These are phyloP conservation scores for Thamnaconus septentrionalis DNA, from an alignment of 2,113 vertebrate species.

Conservation along the genomic window DNA sequence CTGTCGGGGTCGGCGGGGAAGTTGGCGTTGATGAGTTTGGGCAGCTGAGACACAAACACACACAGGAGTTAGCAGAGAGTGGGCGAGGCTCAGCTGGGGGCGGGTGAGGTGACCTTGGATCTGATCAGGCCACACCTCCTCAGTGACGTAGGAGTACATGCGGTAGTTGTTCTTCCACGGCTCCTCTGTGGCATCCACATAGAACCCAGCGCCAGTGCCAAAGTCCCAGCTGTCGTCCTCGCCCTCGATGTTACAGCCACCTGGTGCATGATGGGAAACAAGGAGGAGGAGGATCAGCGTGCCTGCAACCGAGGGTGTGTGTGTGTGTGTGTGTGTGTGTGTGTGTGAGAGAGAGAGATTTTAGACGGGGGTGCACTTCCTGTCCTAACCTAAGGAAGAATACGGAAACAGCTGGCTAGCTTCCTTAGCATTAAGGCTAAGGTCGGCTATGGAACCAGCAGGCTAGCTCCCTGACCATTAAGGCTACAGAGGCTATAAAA, in stretches of 20 bases:
- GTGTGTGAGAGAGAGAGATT: no score
- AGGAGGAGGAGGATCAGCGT: not conserved
- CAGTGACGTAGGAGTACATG: constrained; percentile 92
- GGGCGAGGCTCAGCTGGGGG: not conserved
- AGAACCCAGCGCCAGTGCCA: constrained; percentile 94
- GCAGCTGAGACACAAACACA: constrained; percentile 70
- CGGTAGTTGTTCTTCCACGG: constrained; percentile 95
- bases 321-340: no score
- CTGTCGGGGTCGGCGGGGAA: constrained; percentile 86
- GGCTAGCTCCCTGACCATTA: no score
- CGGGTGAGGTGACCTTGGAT: accelerated
- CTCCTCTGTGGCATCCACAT: constrained; percentile 89
- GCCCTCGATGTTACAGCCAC: constrained; percentile 90
- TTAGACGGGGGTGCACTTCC: no score
- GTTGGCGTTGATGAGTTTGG: constrained; percentile 87
- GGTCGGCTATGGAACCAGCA: no score
- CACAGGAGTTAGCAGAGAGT: not conserved
- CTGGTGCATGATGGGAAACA: constrained; percentile 60
- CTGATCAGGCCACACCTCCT: constrained; percentile 79
- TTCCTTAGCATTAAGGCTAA: no score
- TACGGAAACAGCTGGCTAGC: no score
- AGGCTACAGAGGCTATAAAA: no score
- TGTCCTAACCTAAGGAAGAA: no score
- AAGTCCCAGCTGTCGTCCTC: constrained; percentile 98
- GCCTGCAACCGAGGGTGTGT: not conserved